Evolutionary conservation across 1,140 invertebrate genomes (phyloP).

Genomic region (Neodiprion fabricii): DNA sequence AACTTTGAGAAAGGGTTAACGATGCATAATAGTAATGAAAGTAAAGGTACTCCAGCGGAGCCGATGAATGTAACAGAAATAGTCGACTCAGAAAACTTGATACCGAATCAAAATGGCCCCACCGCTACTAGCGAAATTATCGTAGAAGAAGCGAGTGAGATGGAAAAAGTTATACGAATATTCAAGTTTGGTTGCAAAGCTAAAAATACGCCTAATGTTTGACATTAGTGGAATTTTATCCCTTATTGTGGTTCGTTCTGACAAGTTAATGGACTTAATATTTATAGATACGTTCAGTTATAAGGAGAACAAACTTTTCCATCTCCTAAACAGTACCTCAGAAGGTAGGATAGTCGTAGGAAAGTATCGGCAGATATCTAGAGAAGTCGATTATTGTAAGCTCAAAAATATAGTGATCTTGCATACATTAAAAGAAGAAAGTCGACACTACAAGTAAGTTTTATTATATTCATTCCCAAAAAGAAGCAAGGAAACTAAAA

Average conservation of each 20-base stretch:
- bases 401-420: constrained; percentile 4
- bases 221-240: neutral
- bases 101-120: neutral
- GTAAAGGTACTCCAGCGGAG: neutral
- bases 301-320: constrained; percentile 3
- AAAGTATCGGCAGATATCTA: constrained; percentile 1
- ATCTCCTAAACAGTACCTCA: neutral
- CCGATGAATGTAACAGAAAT: neutral
- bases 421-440: neutral
- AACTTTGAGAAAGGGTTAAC: neutral
- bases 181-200: neutral
- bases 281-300: constrained; percentile 7
- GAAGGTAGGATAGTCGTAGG: neutral
- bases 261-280: neutral
- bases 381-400: constrained; percentile 1
- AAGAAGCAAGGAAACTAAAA: constrained; percentile 5
- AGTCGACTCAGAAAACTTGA: neutral
- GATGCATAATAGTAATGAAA: neutral
- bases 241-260: neutral
- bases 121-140: neutral
- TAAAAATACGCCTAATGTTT: neutral
- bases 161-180: neutral
- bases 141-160: neutral
- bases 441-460: neutral
- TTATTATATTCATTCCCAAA: neutral